Evolutionary conservation across 1,140 invertebrate species (phyloP).

Genomic region (Aphelenchoides besseyi): DNA sequence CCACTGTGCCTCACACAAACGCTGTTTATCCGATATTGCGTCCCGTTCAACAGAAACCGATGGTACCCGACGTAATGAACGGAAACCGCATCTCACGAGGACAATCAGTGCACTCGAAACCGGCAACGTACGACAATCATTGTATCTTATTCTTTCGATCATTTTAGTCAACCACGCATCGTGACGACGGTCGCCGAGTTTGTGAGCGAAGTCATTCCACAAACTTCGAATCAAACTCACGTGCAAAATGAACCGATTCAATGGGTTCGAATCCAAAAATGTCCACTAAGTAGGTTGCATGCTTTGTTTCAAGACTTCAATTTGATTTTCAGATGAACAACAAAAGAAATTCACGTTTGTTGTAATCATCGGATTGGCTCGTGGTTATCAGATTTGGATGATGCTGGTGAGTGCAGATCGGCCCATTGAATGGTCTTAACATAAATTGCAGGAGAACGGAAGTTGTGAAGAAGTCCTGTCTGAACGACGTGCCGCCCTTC

Average conservation of each 20-base stretch:
- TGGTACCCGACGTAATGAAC: constrained; percentile 7
- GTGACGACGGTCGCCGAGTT: constrained; percentile 54
- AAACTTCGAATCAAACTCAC: constrained; percentile 25
- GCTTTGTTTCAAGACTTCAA: background rate
- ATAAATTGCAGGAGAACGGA: constrained; percentile 64
- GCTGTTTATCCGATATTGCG: constrained; percentile 3
- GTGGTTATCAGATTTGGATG: constrained; percentile 60
- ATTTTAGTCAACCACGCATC: constrained; percentile 32
- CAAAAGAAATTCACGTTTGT: constrained; percentile 30
- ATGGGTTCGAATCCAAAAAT: constrained; percentile 58
- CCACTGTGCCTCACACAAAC: background rate
- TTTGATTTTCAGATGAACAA: constrained; percentile 12
- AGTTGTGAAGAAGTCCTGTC: constrained; percentile 66
- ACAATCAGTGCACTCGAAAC: constrained; percentile 38
- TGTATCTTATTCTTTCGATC: constrained; percentile 12
- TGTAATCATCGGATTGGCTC: constrained; percentile 53
- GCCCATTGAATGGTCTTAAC: no score
- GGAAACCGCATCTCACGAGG: constrained; percentile 22
- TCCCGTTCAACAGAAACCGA: background rate
- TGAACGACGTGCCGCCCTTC: constrained; percentile 64
- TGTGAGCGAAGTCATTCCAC: constrained; percentile 56
- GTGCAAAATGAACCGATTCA: constrained; percentile 51
- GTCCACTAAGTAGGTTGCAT: constrained; percentile 33
- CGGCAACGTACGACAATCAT: constrained; percentile 26
- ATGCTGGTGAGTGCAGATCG: constrained; percentile 46